phyloP scores from a whole-genome alignment of 2,113 vertebrate genomes.

The Macroglossus sobrinus region DNA sequence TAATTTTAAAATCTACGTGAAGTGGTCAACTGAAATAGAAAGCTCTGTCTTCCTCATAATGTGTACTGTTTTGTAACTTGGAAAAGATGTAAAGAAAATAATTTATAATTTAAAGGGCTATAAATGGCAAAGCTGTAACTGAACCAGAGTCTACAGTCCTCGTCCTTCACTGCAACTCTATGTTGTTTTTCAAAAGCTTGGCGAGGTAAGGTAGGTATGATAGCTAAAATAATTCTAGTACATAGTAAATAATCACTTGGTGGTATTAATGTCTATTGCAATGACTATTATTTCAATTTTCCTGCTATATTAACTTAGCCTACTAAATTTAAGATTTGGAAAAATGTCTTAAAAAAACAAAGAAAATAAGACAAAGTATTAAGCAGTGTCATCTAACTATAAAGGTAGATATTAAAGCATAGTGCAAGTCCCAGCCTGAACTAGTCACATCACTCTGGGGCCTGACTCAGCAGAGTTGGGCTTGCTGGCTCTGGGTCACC shows the following conservation, averaged over 20 bases:
- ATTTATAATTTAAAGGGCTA: neutral
- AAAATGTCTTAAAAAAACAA: neutral
- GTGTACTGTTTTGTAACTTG: neutral
- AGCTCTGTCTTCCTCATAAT: neutral
- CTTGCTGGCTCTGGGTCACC: neutral
- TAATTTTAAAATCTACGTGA: neutral
- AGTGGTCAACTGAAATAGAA: neutral
- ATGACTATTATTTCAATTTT: neutral
- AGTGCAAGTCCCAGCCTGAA: neutral
- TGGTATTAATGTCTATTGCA: neutral
- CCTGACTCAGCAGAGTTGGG: neutral
- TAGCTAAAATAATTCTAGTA: neutral
- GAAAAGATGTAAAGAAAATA: neutral
- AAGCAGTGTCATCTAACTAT: neutral
- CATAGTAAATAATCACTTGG: neutral
- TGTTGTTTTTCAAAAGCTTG: neutral
- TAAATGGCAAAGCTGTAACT: neutral
- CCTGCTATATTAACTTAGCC: neutral
- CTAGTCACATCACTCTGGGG: neutral
- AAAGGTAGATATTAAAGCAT: neutral
- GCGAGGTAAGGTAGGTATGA: neutral
- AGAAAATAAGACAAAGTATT: neutral
- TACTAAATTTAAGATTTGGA: slow-evolving; percentile 25
- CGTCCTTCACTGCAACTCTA: neutral
- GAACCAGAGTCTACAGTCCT: neutral